Evolutionary conservation across 2,888 invertebrate genomes (phyloP).

Genomic region (Cepaea hortensis): DNA sequence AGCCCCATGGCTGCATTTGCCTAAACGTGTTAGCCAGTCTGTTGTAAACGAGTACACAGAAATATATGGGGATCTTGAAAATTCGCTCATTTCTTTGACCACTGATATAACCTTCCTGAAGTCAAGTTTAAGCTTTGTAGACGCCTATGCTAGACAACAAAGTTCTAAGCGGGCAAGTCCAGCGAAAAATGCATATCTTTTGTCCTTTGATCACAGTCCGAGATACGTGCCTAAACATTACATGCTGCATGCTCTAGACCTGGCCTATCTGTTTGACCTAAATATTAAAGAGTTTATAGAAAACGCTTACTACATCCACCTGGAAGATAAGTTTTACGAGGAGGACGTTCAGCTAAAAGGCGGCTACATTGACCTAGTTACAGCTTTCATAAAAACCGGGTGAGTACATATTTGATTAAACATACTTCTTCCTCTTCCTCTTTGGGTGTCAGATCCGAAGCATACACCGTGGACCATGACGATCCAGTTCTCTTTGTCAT

Average conservation of each 20-base stretch:
- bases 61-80: conserved; percentile 1
- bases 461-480: no score
- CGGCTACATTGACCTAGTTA: not conserved
- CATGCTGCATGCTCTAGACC: conserved; percentile 1
- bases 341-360: not conserved
- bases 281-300: not conserved
- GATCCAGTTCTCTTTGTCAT: no score
- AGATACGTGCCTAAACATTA: not conserved
- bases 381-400: not conserved
- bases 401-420: not conserved
- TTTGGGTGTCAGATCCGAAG: no score
- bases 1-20: not conserved
- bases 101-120: not conserved
- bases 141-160: not conserved
- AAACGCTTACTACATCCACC: not conserved
- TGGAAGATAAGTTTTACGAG: not conserved
- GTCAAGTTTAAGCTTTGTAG: not conserved
- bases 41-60: conserved; percentile 6
- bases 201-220: conserved; percentile 1
- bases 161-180: not conserved
- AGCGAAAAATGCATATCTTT: not conserved
- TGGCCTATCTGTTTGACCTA: conserved; percentile 2
- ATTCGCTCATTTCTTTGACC: not conserved
- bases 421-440: no score
- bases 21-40: not conserved